These are phyloP conservation scores for Hanleya hanleyi DNA, from an alignment of 2,888 invertebrate genomes.

Conservation along the genomic window DNA sequence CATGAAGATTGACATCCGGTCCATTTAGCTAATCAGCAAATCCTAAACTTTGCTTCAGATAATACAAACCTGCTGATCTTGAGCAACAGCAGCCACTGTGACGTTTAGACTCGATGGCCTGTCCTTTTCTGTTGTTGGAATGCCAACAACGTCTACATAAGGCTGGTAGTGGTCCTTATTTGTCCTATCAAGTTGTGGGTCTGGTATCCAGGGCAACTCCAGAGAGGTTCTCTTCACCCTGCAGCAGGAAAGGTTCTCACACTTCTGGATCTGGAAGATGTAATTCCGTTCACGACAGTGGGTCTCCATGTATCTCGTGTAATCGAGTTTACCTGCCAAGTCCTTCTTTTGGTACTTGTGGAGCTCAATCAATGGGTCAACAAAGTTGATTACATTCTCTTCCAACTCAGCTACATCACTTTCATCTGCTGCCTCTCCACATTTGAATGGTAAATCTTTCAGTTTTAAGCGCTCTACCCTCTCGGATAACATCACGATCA, in stretches of 20 bases:
- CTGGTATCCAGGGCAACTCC: constrained; percentile 28
- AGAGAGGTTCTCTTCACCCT: constrained; percentile 6
- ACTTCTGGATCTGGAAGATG: constrained; percentile 31
- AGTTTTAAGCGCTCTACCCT: constrained; percentile 15
- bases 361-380: neutral
- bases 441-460: neutral
- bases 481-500: constrained; percentile 18
- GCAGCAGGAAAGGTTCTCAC: constrained; percentile 24
- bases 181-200: constrained; percentile 22
- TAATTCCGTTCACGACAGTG: constrained; percentile 31
- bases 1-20: no score
- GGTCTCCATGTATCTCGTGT: constrained; percentile 20
- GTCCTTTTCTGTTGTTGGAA: constrained; percentile 21
- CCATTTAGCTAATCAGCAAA: no score
- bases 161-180: constrained; percentile 26
- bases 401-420: neutral
- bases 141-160: constrained; percentile 17
- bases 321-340: neutral
- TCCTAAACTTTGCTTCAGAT: no score
- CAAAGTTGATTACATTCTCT: neutral
- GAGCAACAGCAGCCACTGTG: constrained; percentile 25
- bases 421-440: neutral
- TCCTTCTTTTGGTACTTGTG: neutral
- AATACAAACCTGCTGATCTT: constrained; percentile 27
- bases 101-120: constrained; percentile 21